Evolutionary conservation across 2,797 vertebrate genomes (phyloP), one percentile per base, ranked within the genome.

Genomic region (Aplochiton taeniatus): DNA sequence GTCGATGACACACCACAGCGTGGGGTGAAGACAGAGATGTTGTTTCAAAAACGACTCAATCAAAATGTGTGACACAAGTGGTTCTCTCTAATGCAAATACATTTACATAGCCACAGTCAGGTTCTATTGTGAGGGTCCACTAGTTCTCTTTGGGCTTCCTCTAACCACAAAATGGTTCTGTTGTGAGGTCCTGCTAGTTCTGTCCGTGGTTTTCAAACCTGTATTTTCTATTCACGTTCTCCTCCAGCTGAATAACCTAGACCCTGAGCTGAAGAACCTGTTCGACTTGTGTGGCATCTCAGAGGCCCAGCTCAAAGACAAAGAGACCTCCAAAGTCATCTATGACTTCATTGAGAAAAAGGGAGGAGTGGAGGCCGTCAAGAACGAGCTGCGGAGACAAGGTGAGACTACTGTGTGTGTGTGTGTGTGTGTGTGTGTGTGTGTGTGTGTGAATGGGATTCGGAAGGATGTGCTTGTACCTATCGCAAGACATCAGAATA

Each of bases 271-370:
- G 83, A 99, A 98, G 91, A 93, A 95, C 77, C 93, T 99, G 62
- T 99, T 99, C 69, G 97, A 99, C 84, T 53, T 97, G 87, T 98
- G 96, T 72, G 97, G 98, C 81, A 99, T 99, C 90, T 98, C 97
- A 11, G 98, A 99, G 82, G 96, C 95, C 69, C 93, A 99, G 14
- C 93, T 99, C 49, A 98, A 98, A 86, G 98, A 99, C 91, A 96
- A 95, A 90, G 96, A 99, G 92, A 99, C 97, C 17, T 99, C 98
- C 8, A 98, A 97, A 91, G 95, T 93, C 85, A 99, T 99, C 87
- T 99, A 99, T 69, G 97, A 99, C 85, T 98, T 99, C 85, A 99
- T 99, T 66, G 98, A 99, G 88, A 96, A 96, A 90, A 96, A 95
- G 61, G 97, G 98, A 85, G 98, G 98, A 14, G 96, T 99, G 55